Evolutionary conservation across 1,140 invertebrate species (phyloP).

Genomic region (Augochlora pura): DNA sequence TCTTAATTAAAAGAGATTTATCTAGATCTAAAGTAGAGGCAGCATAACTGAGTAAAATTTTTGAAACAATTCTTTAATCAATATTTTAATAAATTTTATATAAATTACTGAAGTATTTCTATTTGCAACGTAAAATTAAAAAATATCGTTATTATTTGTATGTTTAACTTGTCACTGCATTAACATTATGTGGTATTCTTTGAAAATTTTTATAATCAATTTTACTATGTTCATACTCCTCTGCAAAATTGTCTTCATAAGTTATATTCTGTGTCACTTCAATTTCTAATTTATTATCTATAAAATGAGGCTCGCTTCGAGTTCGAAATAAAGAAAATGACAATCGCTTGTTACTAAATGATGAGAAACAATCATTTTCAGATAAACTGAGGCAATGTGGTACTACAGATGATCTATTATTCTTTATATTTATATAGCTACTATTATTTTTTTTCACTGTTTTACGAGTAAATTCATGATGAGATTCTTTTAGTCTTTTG

Average conservation of each 20-base stretch:
- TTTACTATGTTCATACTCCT: slow-evolving; percentile 67
- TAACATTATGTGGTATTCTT: slow-evolving; percentile 42
- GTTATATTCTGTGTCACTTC: slow-evolving; percentile 75
- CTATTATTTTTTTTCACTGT: slow-evolving; percentile 22
- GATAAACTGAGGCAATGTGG: slow-evolving; percentile 61
- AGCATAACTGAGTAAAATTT: not conserved
- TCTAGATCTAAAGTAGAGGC: not conserved
- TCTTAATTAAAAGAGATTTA: not conserved
- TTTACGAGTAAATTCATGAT: slow-evolving; percentile 32
- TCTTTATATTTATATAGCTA: slow-evolving; percentile 21
- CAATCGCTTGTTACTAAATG: slow-evolving; percentile 42
- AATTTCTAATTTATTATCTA: slow-evolving; percentile 70
- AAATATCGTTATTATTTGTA: not conserved
- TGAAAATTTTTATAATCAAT: slow-evolving; percentile 53
- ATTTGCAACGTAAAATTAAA: not conserved
- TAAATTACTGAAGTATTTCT: not conserved
- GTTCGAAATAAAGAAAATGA: slow-evolving; percentile 70
- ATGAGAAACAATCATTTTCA: slow-evolving; percentile 55
- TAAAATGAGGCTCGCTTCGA: slow-evolving; percentile 73
- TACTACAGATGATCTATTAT: slow-evolving; percentile 43
- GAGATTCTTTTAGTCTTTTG: slow-evolving; percentile 36
- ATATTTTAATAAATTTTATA: not conserved
- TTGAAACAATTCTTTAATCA: not conserved
- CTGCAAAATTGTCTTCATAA: slow-evolving; percentile 70
- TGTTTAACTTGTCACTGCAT: slow-evolving; percentile 37